Conservation (phyloP, 2,113 vertebrate genomes). For the Helogale parvula region DNA sequence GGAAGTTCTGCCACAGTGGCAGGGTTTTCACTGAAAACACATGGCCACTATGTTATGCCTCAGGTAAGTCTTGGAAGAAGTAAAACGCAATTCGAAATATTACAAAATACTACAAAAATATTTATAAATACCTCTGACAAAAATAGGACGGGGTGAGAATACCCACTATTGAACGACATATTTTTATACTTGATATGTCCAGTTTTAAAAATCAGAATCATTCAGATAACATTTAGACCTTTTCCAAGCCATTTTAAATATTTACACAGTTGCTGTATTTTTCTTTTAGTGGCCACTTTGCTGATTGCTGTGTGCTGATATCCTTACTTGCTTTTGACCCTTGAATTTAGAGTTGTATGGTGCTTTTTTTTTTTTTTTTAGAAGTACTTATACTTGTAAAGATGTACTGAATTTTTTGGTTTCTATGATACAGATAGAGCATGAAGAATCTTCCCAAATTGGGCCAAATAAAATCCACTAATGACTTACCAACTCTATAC, state of each 20-base stretch:
- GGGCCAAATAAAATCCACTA: neutral
- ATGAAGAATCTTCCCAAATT: neutral
- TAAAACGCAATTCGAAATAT: neutral
- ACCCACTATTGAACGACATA: neutral
- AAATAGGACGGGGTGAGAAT: neutral
- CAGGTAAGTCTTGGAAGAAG: neutral
- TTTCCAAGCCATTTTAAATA: neutral
- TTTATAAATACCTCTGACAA: neutral
- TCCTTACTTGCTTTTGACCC: conserved; percentile 71
- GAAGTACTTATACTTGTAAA: conserved; percentile 49
- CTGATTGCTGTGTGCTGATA: conserved; percentile 37
- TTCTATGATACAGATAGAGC: conserved; percentile 48
- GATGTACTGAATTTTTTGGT: neutral
- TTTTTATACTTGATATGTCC: neutral
- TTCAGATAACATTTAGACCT: neutral
- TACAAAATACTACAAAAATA: neutral
- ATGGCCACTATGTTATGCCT: neutral
- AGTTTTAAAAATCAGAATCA: neutral
- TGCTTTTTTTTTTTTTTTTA: conserved; percentile 65
- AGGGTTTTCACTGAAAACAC: neutral
- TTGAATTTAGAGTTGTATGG: conserved; percentile 72
- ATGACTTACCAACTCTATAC: neutral
- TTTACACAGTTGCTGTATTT: conserved; percentile 45
- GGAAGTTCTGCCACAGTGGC: neutral
- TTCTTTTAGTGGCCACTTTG: conserved; percentile 71